phyloP scores from a whole-genome alignment of 2,888 invertebrate genomes.

The Cryptus armator region DNA sequence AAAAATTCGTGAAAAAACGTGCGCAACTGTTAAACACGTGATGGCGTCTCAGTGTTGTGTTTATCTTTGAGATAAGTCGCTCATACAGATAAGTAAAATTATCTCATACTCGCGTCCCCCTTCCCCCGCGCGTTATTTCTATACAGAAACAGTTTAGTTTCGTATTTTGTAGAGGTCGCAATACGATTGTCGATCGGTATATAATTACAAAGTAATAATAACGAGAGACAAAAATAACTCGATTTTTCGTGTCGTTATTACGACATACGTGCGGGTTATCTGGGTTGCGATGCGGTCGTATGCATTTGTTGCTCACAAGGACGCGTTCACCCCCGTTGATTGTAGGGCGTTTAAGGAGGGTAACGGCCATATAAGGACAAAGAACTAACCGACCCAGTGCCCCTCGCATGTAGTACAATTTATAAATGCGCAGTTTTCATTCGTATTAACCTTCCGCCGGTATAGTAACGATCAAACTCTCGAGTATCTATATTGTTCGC shows the following conservation, averaged over 20 bases:
- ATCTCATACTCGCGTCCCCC: background rate
- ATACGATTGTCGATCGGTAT: background rate
- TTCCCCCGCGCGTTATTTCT: background rate
- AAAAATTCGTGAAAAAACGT: background rate
- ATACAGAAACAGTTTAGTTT: background rate
- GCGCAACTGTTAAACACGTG: conserved; percentile 26
- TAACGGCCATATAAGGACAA: conserved; percentile 1
- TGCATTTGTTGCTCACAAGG: background rate
- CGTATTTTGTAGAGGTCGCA: background rate
- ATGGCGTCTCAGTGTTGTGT: conserved; percentile 32
- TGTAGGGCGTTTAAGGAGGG: background rate
- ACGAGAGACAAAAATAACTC: background rate
- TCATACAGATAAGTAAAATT: background rate
- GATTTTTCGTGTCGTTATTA: background rate
- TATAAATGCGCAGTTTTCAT: background rate
- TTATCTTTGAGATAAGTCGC: conserved; percentile 42
- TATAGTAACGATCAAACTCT: conserved; percentile 8
- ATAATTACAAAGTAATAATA: background rate
- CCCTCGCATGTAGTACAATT: background rate
- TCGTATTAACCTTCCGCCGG: background rate
- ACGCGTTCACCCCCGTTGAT: conserved; percentile 8
- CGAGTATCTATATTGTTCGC: background rate
- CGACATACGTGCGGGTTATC: background rate
- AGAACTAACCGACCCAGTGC: background rate
- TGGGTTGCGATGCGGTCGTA: background rate